Base-by-base conservation (phyloP, 2,113 vertebrate genomes). In the Upupa epops region DNA sequence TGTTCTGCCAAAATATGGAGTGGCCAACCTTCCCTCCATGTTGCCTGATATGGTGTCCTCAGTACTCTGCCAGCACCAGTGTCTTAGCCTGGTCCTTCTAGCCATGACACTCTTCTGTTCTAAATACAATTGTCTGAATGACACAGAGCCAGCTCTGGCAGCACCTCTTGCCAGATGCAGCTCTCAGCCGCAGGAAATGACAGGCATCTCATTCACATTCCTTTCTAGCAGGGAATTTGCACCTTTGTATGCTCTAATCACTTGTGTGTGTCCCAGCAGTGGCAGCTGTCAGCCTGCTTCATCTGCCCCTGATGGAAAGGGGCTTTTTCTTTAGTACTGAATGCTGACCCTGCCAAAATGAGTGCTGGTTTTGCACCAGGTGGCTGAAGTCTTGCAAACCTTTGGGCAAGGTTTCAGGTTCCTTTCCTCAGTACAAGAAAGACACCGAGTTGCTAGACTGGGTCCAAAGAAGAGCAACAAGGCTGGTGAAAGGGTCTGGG, bases 221-320 rank as follows among this genome's bases (percentile, higher is more conserved):
- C 54, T 88, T 71, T 65, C 63, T 95, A 1, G 2, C 20, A 26
- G 70, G 25, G 56, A 88, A 86, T 94, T 86, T 34, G n/a, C 73
- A 82, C 63, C 55, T 90, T 90, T 91, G 90, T 65, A 88, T 83
- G 68, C 70, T 74, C 73, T 88, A 88, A 90, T 88, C 92, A 75
- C 24, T 90, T 89, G 55, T 92, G 64, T 48, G 6, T 22, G 46
- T 61, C 66, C 86, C 86, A 66, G 63, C 84, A 78, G 61, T 13
- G 90, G 58, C 86, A 90, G 78, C 86, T 94, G 78, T 68, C 94
- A 89, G 68, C 61, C 60, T 89, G 81, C 36, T 89, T 94, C 89
- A 88, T 76, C 94, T 64, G 46, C 68, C 64, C 48, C 54, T 19
- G 40, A 70, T 72, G 29, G n/a, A 51, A 75, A 92, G 72, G 42